Percentiles rank a stretch among this genome's conserved stretches.
Conservation (phyloP, 2,113 vertebrate genomes). For the Eulacestoma nigropectus region DNA sequence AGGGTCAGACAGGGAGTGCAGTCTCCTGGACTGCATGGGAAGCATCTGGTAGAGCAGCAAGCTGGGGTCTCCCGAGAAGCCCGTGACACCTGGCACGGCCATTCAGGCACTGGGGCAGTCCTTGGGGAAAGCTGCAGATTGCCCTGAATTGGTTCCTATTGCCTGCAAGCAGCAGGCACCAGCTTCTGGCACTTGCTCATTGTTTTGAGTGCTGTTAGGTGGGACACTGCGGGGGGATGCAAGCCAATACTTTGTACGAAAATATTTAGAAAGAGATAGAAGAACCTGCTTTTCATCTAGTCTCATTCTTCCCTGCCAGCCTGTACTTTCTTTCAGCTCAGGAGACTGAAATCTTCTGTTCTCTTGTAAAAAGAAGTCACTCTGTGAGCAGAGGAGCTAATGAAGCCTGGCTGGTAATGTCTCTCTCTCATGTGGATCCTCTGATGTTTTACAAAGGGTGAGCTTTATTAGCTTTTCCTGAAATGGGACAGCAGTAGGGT, state of each 20-base stretch:
- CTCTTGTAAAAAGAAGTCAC: slow-evolving; percentile 36
- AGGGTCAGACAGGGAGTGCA: not conserved
- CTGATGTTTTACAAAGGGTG: slow-evolving; percentile 50
- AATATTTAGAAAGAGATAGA: slow-evolving; percentile 53
- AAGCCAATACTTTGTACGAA: slow-evolving; percentile 16
- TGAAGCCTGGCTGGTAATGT: slow-evolving; percentile 55
- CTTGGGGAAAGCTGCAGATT: not conserved
- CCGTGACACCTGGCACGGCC: fast-evolving
- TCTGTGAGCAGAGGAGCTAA: slow-evolving; percentile 54
- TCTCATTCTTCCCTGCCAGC: slow-evolving; percentile 38
- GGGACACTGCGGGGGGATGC: not conserved
- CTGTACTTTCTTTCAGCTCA: slow-evolving; percentile 44
- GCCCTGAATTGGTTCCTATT: not conserved
- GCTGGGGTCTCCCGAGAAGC: not conserved
- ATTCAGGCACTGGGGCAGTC: not conserved
- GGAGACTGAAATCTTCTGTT: slow-evolving; percentile 57
- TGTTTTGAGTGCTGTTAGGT: slow-evolving; percentile 16
- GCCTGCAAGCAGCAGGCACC: not conserved
- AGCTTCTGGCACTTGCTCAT: not conserved
- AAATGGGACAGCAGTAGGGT: slow-evolving; percentile 48
- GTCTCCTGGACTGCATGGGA: not conserved
- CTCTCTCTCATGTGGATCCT: slow-evolving; percentile 20
- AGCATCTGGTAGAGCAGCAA: not conserved
- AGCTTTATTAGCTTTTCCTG: slow-evolving; percentile 48
- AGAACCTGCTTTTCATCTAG: slow-evolving; percentile 37